Evolutionary conservation across 2,888 invertebrate species (phyloP).

Genomic region (Linnaemya tessellans): DNA sequence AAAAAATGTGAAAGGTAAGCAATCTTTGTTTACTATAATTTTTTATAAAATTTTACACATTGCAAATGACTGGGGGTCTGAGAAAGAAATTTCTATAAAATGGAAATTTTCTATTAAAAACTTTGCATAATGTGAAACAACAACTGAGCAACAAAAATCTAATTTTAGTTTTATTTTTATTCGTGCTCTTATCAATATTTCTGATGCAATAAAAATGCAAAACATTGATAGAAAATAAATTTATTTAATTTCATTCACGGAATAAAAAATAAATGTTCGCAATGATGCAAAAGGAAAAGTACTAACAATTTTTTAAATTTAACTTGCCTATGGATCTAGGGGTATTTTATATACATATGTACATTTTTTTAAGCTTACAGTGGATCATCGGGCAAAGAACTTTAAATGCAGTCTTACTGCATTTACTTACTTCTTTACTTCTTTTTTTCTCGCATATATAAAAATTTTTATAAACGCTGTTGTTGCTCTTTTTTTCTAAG

Average conservation of each 20-base stretch:
- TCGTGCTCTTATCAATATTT: conserved; percentile 54
- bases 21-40: conserved; percentile 17
- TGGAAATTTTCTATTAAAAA: conserved; percentile 32
- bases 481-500: too few relatives aligned
- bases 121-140: conserved; percentile 1
- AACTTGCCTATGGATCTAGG: neutral
- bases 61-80: conserved; percentile 38
- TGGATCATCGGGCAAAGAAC: too few relatives aligned
- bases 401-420: neutral
- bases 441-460: too few relatives aligned
- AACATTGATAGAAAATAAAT: conserved; percentile 40
- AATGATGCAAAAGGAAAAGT: neutral
- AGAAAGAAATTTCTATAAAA: conserved; percentile 5
- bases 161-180: conserved; percentile 14
- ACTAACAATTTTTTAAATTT: neutral
- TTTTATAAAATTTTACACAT: neutral
- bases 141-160: neutral
- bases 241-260: conserved; percentile 14
- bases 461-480: too few relatives aligned
- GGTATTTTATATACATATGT: neutral
- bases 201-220: conserved; percentile 55
- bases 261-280: conserved; percentile 18
- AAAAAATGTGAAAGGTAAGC: conserved; percentile 26
- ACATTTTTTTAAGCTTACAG: neutral
- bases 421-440: too few relatives aligned